Conservation (phyloP, 2,888 invertebrate species). For the Rotaria socialis region DNA sequence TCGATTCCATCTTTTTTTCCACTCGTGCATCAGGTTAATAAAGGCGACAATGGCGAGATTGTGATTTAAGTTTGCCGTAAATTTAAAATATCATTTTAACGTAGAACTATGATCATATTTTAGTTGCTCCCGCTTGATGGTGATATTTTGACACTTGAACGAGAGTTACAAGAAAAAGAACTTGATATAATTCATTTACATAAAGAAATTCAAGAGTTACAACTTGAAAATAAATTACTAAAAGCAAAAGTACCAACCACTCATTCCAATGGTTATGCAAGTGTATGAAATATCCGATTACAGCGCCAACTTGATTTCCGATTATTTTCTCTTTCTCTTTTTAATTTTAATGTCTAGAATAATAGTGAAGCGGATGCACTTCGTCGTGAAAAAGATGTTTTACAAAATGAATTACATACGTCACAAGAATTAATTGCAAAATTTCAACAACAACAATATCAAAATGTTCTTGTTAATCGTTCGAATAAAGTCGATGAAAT, state of each 20-base stretch:
- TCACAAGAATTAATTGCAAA: not conserved
- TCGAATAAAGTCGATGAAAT: not conserved
- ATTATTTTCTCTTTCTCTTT: not conserved
- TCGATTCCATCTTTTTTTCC: no score
- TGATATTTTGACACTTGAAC: constrained; percentile 20
- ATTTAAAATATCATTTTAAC: no score
- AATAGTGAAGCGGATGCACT: not conserved
- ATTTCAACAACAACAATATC: not conserved
- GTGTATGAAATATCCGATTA: not conserved
- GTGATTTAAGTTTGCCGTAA: no score
- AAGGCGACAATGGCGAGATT: no score
- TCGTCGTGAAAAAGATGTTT: constrained; percentile 9
- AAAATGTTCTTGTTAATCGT: not conserved
- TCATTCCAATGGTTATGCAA: not conserved
- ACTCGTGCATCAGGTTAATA: no score
- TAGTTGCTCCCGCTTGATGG: not conserved
- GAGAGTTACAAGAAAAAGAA: constrained; percentile 46
- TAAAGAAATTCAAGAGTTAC: constrained; percentile 46
- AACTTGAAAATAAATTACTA: constrained; percentile 45
- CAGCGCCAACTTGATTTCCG: not conserved
- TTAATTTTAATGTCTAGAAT: not conserved
- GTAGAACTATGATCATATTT: no score
- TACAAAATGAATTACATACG: not conserved
- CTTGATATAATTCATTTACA: constrained; percentile 44
- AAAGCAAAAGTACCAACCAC: constrained; percentile 41